These are phyloP conservation scores for Leptarthrus brevirostris DNA, from an alignment of 2,888 invertebrate genomes.

Conservation along the genomic window DNA sequence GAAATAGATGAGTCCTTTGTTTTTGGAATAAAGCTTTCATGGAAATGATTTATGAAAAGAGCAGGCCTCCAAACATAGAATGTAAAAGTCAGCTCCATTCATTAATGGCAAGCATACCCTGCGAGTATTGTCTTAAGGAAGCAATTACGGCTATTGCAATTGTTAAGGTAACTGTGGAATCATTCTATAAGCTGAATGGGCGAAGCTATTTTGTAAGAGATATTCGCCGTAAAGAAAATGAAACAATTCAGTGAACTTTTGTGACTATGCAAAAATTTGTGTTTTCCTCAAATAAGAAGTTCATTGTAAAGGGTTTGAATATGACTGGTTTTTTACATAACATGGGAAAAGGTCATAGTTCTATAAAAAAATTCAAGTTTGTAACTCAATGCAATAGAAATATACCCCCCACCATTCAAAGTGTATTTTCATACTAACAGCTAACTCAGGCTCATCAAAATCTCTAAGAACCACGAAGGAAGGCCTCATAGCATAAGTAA, in stretches of 20 bases:
- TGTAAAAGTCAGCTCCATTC: background rate
- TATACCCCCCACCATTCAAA: too few relatives aligned
- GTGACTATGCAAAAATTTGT: too few relatives aligned
- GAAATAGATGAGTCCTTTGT: constrained; percentile 38
- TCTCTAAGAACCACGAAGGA: too few relatives aligned
- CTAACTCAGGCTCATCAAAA: too few relatives aligned
- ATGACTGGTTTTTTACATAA: too few relatives aligned
- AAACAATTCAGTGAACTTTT: too few relatives aligned
- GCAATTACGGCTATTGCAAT: background rate
- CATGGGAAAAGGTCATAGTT: too few relatives aligned
- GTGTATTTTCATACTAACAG: too few relatives aligned
- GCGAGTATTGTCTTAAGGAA: background rate
- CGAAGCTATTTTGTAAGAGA: background rate
- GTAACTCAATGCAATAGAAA: too few relatives aligned
- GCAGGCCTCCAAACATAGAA: constrained; percentile 11
- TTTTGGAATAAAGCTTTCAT: constrained; percentile 1
- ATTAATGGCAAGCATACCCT: background rate
- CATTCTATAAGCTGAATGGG: background rate
- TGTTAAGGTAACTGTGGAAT: constrained; percentile 3
- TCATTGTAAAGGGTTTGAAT: background rate
- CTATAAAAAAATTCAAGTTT: too few relatives aligned
- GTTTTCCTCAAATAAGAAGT: background rate
- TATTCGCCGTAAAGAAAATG: background rate
- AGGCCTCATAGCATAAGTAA: too few relatives aligned
- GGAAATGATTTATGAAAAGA: constrained; percentile 35